Percentiles rank a stretch among this genome's conserved stretches.
phyloP scores from a whole-genome alignment of 2,113 vertebrate genomes.

The Lamprotornis superbus region DNA sequence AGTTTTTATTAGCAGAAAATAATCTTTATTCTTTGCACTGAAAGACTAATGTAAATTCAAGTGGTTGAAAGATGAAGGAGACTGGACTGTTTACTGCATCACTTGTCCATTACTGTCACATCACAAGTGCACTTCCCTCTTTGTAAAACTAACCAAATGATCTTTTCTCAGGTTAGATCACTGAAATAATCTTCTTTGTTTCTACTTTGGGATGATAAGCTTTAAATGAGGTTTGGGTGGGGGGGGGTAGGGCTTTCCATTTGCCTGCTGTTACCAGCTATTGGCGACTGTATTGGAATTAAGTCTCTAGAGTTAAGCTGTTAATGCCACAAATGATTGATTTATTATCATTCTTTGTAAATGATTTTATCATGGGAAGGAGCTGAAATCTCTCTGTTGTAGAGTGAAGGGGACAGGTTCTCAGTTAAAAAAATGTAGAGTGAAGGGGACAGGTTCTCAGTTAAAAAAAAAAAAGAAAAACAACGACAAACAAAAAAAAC shows the following conservation, averaged over 20 bases:
- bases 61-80: not conserved
- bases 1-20: not conserved
- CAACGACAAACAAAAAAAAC: not conserved
- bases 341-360: not conserved
- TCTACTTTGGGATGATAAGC: slow-evolving; percentile 20
- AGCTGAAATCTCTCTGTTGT: not conserved
- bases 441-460: not conserved
- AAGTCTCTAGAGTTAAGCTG: not conserved
- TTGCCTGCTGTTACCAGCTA: not conserved
- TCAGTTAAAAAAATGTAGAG: not conserved
- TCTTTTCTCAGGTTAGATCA: slow-evolving; percentile 42
- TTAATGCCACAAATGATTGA: not conserved
- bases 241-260: not conserved
- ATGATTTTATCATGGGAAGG: not conserved
- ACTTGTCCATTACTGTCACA: not conserved
- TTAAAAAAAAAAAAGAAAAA: not conserved
- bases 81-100: not conserved
- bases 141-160: not conserved
- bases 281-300: not conserved
- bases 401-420: not conserved
- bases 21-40: slow-evolving; percentile 1
- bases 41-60: slow-evolving; percentile 26
- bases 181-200: slow-evolving; percentile 42
- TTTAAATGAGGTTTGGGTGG: not conserved
- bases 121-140: not conserved